Conservation (phyloP, 2,888 invertebrate species). For the Drosophila anomelani region DNA sequence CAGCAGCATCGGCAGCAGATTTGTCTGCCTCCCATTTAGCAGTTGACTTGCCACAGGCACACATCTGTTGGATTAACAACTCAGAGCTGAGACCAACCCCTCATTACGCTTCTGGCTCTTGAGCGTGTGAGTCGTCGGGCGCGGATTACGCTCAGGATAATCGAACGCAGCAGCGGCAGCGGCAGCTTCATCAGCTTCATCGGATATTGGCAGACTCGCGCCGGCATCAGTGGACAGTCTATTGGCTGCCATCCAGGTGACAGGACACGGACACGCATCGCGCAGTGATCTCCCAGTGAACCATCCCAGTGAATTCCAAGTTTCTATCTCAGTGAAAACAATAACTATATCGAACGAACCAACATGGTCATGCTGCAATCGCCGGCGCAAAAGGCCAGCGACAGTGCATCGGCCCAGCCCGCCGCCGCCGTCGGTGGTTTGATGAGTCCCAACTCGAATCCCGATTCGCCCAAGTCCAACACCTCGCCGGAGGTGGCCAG, state of each 20-base stretch:
- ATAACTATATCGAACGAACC: slow-evolving; percentile 13
- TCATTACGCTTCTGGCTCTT: slow-evolving; percentile 68
- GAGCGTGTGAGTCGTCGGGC: slow-evolving; percentile 58
- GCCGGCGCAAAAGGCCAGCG: slow-evolving; percentile 75
- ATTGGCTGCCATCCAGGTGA: slow-evolving; percentile 82
- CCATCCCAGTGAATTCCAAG: slow-evolving; percentile 12
- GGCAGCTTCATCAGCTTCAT: slow-evolving; percentile 38
- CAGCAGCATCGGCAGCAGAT: slow-evolving; percentile 39
- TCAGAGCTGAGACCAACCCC: slow-evolving; percentile 58
- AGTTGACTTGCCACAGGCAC: slow-evolving; percentile 72
- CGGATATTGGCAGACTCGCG: slow-evolving; percentile 64
- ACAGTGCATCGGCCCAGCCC: slow-evolving; percentile 60
- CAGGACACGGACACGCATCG: slow-evolving; percentile 67
- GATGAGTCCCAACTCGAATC: slow-evolving; percentile 84
- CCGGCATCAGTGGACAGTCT: slow-evolving; percentile 79
- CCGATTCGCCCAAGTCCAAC: slow-evolving; percentile 84
- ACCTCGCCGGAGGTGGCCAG: slow-evolving; percentile 76
- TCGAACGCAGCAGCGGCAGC: slow-evolving; percentile 43
- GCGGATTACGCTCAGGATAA: slow-evolving; percentile 70
- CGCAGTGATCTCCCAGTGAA: slow-evolving; percentile 39
- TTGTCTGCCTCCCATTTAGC: slow-evolving; percentile 74
- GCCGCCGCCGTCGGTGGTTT: slow-evolving; percentile 78
- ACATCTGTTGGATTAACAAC: slow-evolving; percentile 69
- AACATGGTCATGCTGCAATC: slow-evolving; percentile 85
- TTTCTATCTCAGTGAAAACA: slow-evolving; percentile 11